Base-by-base conservation (phyloP, 2,113 vertebrate species). In the Chelonoidis abingdonii region DNA sequence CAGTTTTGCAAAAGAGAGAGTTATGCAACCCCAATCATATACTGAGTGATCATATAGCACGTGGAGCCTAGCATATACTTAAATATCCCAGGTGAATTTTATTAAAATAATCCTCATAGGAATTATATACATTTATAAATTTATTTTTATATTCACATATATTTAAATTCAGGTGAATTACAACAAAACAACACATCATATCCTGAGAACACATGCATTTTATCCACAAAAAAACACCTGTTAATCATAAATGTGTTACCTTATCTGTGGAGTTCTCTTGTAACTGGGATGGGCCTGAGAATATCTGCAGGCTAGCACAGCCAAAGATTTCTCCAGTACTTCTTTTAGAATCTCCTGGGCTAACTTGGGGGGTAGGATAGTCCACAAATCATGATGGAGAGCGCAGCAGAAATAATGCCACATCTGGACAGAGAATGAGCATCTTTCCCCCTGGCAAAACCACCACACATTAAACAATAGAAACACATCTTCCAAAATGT, bases 341-440 rank as follows among this genome's bases (percentile, higher is more conserved):
- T 99, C 99, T 85, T 97, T 98, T 65, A 99, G 98, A 79, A 99
- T 98, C 88, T 99, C 98, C 94, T 98, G 99, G 93, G 99, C 99
- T 97, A 98, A 89, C 49, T 94, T 96, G 7, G 98, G 97, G 3
- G 99, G 98, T 84, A 99, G 98, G 80, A 98, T 92, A 53, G 96
- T 98, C 99, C 99, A 99, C 13, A 99, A 98, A 98, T 99, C 99
- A 14, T 99, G 98, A 92, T 97, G 99, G 96, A 99, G 98, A 91
- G 98, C 98, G 95, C 98, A 98, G 98, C 98, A 99, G 98, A 99
- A 99, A 97, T 99, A 99, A 98, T 99, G 98, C 99, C 99, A 99
- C 99, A 99, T 99, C 98, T 99, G 99, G 98, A 99, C 96, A 3
- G 99, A 99, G 97, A 99, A 99, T 83, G 99, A 99, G 93, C 99